Evolutionary conservation across 1,140 invertebrate genomes (phyloP).

Genomic region (Drosophila simulans): DNA sequence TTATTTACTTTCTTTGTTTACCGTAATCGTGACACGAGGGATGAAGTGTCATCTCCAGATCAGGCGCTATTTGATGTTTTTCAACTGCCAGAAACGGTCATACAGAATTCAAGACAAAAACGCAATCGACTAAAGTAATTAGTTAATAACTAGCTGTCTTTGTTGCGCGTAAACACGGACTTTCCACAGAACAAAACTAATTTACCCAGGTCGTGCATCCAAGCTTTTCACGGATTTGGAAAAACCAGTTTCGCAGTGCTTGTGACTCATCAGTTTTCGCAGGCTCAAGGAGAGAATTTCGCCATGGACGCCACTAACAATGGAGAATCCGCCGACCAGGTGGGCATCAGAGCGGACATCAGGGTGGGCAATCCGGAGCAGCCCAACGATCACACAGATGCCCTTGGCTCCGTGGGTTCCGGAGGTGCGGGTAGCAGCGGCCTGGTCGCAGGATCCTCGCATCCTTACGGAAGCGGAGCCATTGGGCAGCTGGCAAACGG

Average conservation of each 20-base stretch:
- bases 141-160: conserved; percentile 42
- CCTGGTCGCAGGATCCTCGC: conserved; percentile 13
- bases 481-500: conserved; percentile 78
- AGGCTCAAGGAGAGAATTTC: conserved; percentile 50
- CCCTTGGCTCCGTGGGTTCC: conserved; percentile 54
- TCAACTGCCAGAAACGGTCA: background rate
- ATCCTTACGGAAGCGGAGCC: conserved; percentile 61
- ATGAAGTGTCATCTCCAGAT: background rate
- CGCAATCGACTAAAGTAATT: conserved; percentile 11
- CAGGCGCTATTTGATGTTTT: background rate
- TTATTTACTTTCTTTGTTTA: background rate
- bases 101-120: conserved; percentile 11
- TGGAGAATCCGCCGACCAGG: conserved; percentile 69
- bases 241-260: conserved; percentile 36
- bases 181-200: conserved; percentile 3
- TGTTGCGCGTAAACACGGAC: conserved; percentile 24
- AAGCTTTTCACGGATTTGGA: background rate
- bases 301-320: conserved; percentile 60
- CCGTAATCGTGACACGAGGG: background rate
- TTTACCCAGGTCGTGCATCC: conserved; percentile 14
- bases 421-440: conserved; percentile 16
- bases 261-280: conserved; percentile 68
- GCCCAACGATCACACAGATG: conserved; percentile 69
- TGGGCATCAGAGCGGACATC: conserved; percentile 70
- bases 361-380: conserved; percentile 38